Evolutionary conservation across 2,113 vertebrate species (phyloP), one percentile per base, ranked within the genome.

Genomic region (Melanerpes formicivorus): DNA sequence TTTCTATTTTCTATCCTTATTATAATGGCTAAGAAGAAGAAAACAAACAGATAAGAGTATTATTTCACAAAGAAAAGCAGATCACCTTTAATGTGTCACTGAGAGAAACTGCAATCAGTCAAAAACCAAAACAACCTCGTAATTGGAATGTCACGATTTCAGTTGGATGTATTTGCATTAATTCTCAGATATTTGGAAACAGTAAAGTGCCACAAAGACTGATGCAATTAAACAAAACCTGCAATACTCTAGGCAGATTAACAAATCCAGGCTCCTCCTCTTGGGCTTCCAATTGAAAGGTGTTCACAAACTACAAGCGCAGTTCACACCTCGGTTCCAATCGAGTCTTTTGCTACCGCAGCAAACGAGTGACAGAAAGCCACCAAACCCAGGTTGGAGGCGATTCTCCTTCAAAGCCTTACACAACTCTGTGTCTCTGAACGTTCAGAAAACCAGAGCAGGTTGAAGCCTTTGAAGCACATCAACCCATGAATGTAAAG

Each of bases 401-500:
- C 63, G 59, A 70, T 66, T 83, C 42, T 80, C 55, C 48, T 90
- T 93, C 74, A 84, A 91, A 83, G 60, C 56, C 66, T 63, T 62
- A 74, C 2, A 26, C 30, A 83, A 71, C 26, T 59, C 37, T 69
- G 14, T 56, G 52, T 71, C 50, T 79, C 56, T 86, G 75, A 87
- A 87, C 65, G 42, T 60, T 60, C 84, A 92, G 84, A 95, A 93
- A 89, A 90, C 13, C 14, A 22, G 42, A 54, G 76, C 63, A 90
- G 70, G 54, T 92, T 90, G 77, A 91, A 84, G 70, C 42, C 80
- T 92, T 77, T 88, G 89, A 92, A 93, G 60, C 30, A 79, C 60
- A 91, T 58, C 90, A 59, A 78, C 30, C 11, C 27, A 44, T 73
- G 74, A 88, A 80, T 72, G 88, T n/a, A 85, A 87, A 90, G 60